Evolutionary conservation across 1,140 invertebrate species (phyloP).

Genomic region (Calycopis cecrops): DNA sequence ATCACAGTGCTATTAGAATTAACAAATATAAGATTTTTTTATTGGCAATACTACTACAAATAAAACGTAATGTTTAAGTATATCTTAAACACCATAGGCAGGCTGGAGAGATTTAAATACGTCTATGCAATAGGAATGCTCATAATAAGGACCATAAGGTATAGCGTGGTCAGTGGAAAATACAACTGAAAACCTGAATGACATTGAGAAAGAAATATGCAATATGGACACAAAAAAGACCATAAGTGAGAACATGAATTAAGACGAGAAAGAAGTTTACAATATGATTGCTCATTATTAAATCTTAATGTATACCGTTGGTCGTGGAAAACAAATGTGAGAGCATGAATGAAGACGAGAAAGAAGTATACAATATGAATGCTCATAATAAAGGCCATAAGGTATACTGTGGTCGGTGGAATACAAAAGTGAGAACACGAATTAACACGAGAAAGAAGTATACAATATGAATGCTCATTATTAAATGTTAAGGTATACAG

Average conservation of each 20-base stretch:
- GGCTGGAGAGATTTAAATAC: no score
- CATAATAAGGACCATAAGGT: no score
- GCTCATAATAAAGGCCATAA: background rate
- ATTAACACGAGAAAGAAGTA: background rate
- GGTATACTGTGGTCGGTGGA: background rate
- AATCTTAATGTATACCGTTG: background rate
- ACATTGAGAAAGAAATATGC: no score
- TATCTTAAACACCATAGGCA: background rate
- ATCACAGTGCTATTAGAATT: background rate
- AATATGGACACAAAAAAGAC: no score
- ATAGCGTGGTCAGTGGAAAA: no score
- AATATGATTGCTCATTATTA: background rate
- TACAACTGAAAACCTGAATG: no score
- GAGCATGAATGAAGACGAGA: background rate
- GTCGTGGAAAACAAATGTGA: background rate
- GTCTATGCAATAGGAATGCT: no score
- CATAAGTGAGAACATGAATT: background rate
- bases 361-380: background rate
- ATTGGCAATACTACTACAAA: no score
- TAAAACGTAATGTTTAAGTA: no score
- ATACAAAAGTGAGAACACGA: background rate
- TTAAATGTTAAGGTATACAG: no score
- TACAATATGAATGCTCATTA: no score
- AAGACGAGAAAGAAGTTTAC: background rate
- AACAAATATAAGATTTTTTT: background rate